A percentile compares a stretch with the other conserved stretches of the same genome.
Conservation (phyloP, 2,113 vertebrate species). For the Malaclemys terrapin region DNA sequence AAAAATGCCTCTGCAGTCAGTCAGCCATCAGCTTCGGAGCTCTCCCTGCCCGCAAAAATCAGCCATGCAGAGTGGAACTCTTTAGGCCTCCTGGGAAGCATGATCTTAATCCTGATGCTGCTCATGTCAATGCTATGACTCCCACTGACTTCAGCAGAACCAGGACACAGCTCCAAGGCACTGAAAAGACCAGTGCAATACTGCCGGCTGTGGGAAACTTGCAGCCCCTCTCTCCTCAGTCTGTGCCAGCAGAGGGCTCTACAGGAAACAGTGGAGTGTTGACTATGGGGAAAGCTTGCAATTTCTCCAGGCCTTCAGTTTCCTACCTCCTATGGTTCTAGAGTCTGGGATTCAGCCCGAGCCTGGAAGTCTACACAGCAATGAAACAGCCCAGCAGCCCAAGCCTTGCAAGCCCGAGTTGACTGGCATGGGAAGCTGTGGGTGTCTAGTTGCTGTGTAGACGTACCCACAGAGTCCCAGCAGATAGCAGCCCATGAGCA, state of each 20-base stretch:
- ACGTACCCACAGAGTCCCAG: neutral
- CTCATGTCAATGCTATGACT: neutral
- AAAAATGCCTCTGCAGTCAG: neutral
- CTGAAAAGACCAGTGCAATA: rapidly evolving
- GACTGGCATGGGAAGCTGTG: neutral
- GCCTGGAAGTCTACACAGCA: neutral
- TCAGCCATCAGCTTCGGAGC: neutral
- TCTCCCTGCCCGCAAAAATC: neutral
- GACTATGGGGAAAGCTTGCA: neutral
- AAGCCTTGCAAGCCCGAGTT: neutral
- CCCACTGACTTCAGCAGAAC: neutral
- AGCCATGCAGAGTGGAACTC: neutral
- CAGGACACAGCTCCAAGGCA: rapidly evolving
- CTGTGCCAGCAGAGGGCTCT: rapidly evolving
- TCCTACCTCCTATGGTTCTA: neutral
- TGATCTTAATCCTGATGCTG: rapidly evolving
- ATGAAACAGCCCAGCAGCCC: neutral
- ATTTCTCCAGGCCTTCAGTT: neutral
- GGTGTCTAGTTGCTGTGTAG: neutral
- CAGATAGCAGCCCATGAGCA: slow-evolving; percentile 13
- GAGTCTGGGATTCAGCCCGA: neutral
- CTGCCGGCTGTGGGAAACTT: neutral
- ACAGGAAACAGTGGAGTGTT: neutral
- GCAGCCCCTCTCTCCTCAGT: rapidly evolving
- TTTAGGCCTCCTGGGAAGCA: rapidly evolving